These are phyloP conservation scores for Corythoichthys intestinalis DNA, from an alignment of 2,113 vertebrate genomes.

Conservation along the genomic window DNA sequence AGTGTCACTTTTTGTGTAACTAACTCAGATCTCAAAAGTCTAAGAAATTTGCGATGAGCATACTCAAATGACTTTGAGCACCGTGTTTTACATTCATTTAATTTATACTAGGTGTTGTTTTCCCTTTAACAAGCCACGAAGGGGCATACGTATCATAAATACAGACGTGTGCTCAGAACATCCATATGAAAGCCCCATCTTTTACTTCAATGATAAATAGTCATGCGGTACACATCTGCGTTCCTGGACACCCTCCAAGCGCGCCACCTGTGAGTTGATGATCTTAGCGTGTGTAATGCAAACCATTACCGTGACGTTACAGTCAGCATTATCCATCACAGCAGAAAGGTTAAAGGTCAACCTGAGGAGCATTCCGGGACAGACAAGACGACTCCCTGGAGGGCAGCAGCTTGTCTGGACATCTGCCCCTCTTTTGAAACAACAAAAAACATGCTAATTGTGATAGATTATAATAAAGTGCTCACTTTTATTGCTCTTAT, in stretches of 20 bases:
- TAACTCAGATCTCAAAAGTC: no score
- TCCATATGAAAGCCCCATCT: not conserved
- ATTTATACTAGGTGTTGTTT: no score
- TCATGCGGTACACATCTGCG: constrained; percentile 16
- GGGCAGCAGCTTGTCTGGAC: constrained; percentile 45
- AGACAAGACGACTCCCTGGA: constrained; percentile 48
- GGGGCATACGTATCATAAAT: not conserved
- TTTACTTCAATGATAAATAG: constrained; percentile 18
- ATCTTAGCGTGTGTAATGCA: constrained; percentile 15
- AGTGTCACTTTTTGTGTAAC: no score
- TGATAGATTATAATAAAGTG: not conserved
- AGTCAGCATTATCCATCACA: constrained; percentile 35
- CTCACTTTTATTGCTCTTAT: not conserved
- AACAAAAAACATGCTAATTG: not conserved
- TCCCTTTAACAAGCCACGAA: not conserved
- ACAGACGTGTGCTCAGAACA: not conserved
- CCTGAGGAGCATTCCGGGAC: constrained; percentile 43
- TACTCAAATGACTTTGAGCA: no score
- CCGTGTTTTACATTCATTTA: no score
- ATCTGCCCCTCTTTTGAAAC: constrained; percentile 45
- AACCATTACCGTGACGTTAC: constrained; percentile 15
- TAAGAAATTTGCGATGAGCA: no score
- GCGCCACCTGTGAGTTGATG: not conserved
- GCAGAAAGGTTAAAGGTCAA: constrained; percentile 37
- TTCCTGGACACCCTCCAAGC: constrained; percentile 18